Evolutionary conservation across 2,888 invertebrate species (phyloP).

Genomic region (Marronus borbonicus): DNA sequence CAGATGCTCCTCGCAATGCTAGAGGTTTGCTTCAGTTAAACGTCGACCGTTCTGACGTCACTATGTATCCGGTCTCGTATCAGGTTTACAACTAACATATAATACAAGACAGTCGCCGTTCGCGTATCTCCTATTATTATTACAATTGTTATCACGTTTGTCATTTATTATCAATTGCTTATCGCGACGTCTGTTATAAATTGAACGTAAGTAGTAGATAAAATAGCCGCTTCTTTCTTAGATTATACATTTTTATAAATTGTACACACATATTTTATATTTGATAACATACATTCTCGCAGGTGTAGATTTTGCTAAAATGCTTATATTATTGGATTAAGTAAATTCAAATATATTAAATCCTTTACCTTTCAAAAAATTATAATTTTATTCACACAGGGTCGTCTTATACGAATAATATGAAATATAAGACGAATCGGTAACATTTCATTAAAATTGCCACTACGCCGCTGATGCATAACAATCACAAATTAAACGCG

Average conservation of each 20-base stretch:
- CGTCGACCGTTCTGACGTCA: slow-evolving; percentile 59
- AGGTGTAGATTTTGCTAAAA: no score
- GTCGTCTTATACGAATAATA: no score
- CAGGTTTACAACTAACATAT: slow-evolving; percentile 46
- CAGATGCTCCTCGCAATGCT: slow-evolving; percentile 57
- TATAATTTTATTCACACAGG: no score
- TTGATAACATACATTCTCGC: not conserved
- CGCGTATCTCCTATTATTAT: slow-evolving; percentile 21
- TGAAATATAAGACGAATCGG: no score
- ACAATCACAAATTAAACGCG: no score
- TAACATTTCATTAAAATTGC: no score
- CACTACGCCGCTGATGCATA: no score
- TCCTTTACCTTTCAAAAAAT: no score
- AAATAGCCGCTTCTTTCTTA: not conserved
- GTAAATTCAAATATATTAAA: no score
- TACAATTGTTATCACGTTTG: not conserved
- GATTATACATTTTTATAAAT: not conserved
- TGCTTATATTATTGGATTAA: no score
- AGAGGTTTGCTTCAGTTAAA: slow-evolving; percentile 56
- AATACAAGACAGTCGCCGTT: not conserved
- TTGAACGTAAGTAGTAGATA: slow-evolving; percentile 24
- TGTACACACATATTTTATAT: not conserved
- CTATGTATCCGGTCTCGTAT: slow-evolving; percentile 55
- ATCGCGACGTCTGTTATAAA: slow-evolving; percentile 12
- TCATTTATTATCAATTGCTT: slow-evolving; percentile 4